Percentiles rank a stretch among this genome's conserved stretches.
Evolutionary conservation across 1,140 invertebrate genomes (phyloP).

Genomic region (Caenorhabditis remanei): DNA sequence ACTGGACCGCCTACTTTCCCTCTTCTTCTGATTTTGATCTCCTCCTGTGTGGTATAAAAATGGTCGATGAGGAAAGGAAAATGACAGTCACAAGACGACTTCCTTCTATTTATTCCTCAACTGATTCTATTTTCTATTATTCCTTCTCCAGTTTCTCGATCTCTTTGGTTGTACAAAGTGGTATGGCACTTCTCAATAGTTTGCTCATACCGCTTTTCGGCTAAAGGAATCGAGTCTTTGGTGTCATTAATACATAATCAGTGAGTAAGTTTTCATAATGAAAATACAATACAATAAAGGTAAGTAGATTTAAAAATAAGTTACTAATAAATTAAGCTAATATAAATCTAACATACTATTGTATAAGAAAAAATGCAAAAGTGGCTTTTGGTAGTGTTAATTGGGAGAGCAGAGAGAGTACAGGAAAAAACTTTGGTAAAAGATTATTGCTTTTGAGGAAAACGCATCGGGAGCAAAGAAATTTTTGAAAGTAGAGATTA

Average conservation of each 20-base stretch:
- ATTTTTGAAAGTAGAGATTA: neutral
- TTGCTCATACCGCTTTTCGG: conserved; percentile 39
- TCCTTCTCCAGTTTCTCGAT: conserved; percentile 1
- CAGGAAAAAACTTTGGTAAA: neutral
- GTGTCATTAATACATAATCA: neutral
- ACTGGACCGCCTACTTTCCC: neutral
- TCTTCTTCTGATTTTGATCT: conserved; percentile 36
- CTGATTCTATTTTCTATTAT: neutral
- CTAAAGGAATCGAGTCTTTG: conserved; percentile 22
- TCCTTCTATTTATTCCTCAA: neutral
- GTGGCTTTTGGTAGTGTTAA: neutral
- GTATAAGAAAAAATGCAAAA: neutral
- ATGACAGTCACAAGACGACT: neutral
- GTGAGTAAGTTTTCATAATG: neutral
- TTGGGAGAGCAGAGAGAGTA: neutral
- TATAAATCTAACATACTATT: neutral
- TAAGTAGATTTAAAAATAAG: neutral
- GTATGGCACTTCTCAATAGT: neutral
- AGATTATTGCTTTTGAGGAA: neutral
- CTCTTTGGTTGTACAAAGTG: conserved; percentile 55
- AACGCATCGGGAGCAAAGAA: conserved; percentile 14
- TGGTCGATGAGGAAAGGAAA: neutral
- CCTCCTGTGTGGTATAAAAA: conserved; percentile 36
- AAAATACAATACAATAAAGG: neutral
- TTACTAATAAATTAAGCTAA: conserved; percentile 46